Base-by-base conservation (phyloP, 2,888 invertebrate genomes). In the Frankliniella intonsa region DNA sequence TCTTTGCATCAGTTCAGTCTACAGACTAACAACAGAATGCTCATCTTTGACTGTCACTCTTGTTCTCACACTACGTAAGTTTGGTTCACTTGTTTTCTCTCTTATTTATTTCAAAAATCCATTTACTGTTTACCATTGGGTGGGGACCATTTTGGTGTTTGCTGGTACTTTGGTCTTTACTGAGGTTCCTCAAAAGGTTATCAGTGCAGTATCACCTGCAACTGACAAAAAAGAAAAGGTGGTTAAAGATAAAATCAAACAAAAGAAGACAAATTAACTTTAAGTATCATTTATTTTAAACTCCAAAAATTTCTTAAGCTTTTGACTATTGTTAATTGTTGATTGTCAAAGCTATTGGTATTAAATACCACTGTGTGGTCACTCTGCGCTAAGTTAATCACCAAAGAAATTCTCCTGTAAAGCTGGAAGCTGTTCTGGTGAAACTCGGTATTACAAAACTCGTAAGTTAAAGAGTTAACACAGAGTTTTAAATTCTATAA, bases 41-140 rank as follows among this genome's bases (percentile, higher is more conserved):
- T 92, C 96, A 0, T 97, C 98, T 0, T 88, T 99, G 80, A 97
- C 97, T 0, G 98, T 99, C 1, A 99, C 98, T 0, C 90, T 99
- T 85, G 97, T 99, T 0, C 94, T 99, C 51, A 99, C 99, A 0
- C 88, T 99, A 82, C 91, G 99, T 81, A 99, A 99, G 89, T 99
- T 99, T 87, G 91, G 96, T 55, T 98, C 98, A 0, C 90, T 99
- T 65, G 88, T 99, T n/a, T 94, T 99, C 87, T 99, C 98, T 0
- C 97, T 99, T 85, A 86, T 96, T 81, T 97, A 98, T 88, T 99
- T 99, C 87, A 91, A 93, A 85, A 99, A 99, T 90, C 94, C 96
- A 0, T 99, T 99, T 87, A 98, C 98, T 0, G 12, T 92, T 0
- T 92, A 92, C 80, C 99, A 99, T 87, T 97, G 98, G 96, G 86